phyloP scores from a whole-genome alignment of 2,888 invertebrate species.

The Saturnia japonica region DNA sequence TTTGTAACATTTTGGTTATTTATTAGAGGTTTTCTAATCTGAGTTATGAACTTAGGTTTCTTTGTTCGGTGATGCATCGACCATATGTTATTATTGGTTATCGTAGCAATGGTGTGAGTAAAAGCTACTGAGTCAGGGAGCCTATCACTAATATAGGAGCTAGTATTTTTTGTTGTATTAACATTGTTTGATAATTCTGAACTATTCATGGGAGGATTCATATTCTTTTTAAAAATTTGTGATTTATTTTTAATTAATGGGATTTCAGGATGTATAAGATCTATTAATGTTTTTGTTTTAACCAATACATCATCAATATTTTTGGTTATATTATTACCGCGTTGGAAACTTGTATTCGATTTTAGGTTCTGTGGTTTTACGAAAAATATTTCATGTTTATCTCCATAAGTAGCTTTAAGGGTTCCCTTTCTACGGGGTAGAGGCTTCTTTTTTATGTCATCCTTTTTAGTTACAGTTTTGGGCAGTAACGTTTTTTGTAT shows the following conservation, averaged over 20 bases:
- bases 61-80: constrained; percentile 70
- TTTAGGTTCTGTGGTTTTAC: constrained; percentile 39
- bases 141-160: constrained; percentile 21
- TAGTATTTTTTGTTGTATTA: constrained; percentile 16
- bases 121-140: constrained; percentile 37
- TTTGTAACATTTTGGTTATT: constrained; percentile 12
- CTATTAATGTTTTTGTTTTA: constrained; percentile 6
- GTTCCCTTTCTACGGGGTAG: constrained; percentile 74
- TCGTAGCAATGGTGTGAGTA: constrained; percentile 64
- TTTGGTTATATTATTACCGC: neutral
- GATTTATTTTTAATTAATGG: constrained; percentile 1
- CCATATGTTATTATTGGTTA: constrained; percentile 71
- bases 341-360: neutral
- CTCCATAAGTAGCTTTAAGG: constrained; percentile 77
- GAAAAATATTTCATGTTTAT: constrained; percentile 70
- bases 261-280: neutral
- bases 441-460: constrained; percentile 63
- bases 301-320: neutral
- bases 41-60: constrained; percentile 65
- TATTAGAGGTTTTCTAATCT: constrained; percentile 61
- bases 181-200: constrained; percentile 2
- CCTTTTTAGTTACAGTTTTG: constrained; percentile 55
- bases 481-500: constrained; percentile 54
- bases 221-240: neutral
- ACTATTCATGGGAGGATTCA: constrained; percentile 18